Evolutionary conservation across 2,797 vertebrate genomes (phyloP), one percentile per base, ranked within the genome.

Genomic region (Syndactyla subalaris): DNA sequence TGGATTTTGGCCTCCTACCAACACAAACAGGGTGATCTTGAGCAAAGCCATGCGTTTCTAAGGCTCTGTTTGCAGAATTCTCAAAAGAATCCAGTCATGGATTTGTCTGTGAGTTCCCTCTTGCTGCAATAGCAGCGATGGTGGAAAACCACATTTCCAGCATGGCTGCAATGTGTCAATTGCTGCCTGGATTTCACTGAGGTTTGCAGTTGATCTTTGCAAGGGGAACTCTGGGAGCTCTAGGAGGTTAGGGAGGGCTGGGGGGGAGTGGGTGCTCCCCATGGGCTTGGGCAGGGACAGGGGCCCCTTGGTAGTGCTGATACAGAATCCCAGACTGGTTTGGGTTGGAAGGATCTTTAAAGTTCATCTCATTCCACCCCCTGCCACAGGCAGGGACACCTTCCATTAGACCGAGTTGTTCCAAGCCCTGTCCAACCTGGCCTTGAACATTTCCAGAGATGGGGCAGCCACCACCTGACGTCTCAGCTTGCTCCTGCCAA

Each of bases 21-120:
- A 96, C 72, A 95, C 88, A 97, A 96, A 95, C 93, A 95, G 85
- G 93, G 92, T 43, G 92, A 96, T 96, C 90, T 96, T 95, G 94
- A 96, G 95, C 75, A 95, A 96, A 96, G 48, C 96, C 96, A 93
- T 88, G 84, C 94, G 89, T 91, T 91, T 91, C 67, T 58, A 83
- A 94, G 93, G 68, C 90, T 95, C 86, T 88, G 32, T 88, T 96
- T 94, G 91, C 96, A 94, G 90, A 75, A 80, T 94, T 95, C 94
- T 93, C 67, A 29, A 43, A 93, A 92, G 72, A 85, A 92, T 80
- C 58, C 1, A 3, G 77, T 95, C 80, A 39, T 32, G 68, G 49
- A 83, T 95, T 92, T 89, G 94, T 80, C 91, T 91, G 68, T 84
- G 85, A 89, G 74, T 80, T 94, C 79, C 52, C 46, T 85, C 78